A percentile compares a stretch with the other conserved stretches of the same genome.
Conservation (phyloP, 2,797 vertebrate species). For the Lerista edwardsae region DNA sequence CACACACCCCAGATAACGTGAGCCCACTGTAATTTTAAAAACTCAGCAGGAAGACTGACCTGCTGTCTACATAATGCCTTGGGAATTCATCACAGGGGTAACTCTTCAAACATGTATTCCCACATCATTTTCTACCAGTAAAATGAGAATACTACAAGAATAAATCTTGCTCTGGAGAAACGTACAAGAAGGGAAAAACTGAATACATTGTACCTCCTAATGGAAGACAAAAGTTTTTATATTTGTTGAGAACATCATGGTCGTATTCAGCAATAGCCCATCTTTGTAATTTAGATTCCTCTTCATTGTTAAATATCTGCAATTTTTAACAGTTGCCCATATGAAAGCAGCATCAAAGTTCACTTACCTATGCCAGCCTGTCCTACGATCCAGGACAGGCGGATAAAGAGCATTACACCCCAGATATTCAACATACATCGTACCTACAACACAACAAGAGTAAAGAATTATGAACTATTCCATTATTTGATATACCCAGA, state of each 20-base stretch:
- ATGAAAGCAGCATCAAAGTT: neutral
- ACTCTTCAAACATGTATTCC: neutral
- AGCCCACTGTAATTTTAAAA: neutral
- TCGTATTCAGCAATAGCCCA: neutral
- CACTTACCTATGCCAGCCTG: conserved; percentile 94
- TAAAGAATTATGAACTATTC: neutral
- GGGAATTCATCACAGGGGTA: neutral
- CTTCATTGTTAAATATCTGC: neutral
- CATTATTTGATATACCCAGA: neutral
- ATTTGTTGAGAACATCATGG: neutral
- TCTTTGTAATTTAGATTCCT: neutral
- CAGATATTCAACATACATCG: conserved; percentile 99
- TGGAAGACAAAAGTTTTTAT: neutral
- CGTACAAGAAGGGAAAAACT: neutral
- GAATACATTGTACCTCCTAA: neutral
- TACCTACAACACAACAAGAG: conserved; percentile 76
- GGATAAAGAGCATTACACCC: conserved; percentile 99
- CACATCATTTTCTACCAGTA: neutral
- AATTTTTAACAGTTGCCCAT: accelerated
- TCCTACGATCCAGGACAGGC: conserved; percentile 97
- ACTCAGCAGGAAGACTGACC: neutral
- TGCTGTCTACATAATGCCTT: neutral
- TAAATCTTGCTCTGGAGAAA: neutral
- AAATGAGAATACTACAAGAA: neutral
- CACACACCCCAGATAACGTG: too few species aligned